Percentiles rank a stretch among this genome's conserved stretches.
Evolutionary conservation across 2,113 vertebrate species (phyloP).

Genomic region (Mustela nigripes): DNA sequence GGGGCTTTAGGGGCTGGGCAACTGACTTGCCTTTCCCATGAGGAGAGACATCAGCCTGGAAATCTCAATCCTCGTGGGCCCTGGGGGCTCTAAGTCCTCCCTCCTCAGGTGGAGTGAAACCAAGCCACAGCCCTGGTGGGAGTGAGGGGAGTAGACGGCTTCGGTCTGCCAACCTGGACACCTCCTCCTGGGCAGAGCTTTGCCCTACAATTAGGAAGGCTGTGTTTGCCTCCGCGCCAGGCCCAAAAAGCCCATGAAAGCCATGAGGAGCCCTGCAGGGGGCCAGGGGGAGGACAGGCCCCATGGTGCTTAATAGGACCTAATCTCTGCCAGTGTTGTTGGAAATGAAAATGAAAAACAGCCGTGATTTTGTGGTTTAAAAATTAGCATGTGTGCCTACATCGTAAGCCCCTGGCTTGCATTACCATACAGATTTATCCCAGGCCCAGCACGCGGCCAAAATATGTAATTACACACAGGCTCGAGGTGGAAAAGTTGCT

Average conservation of each 20-base stretch:
- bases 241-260: background rate
- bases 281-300: constrained; percentile 63
- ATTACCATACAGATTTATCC: constrained; percentile 79
- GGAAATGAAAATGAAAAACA: constrained; percentile 79
- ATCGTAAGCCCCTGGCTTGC: constrained; percentile 67
- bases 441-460: constrained; percentile 67
- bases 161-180: constrained; percentile 36
- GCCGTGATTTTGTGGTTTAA: constrained; percentile 73
- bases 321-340: constrained; percentile 72
- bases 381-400: constrained; percentile 74
- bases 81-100: background rate
- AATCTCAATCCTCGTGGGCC: background rate
- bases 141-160: background rate
- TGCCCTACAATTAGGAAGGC: constrained; percentile 76
- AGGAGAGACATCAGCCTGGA: background rate
- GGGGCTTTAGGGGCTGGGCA: background rate
- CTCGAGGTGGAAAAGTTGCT: constrained; percentile 43
- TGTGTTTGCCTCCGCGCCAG: constrained; percentile 26
- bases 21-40: background rate
- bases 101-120: background rate
- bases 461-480: constrained; percentile 82
- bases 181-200: constrained; percentile 57
- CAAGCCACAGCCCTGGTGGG: too few species aligned
- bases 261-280: constrained; percentile 56
- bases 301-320: constrained; percentile 75